Conservation (phyloP, 2,113 vertebrate genomes). For the Amazona vittata region DNA sequence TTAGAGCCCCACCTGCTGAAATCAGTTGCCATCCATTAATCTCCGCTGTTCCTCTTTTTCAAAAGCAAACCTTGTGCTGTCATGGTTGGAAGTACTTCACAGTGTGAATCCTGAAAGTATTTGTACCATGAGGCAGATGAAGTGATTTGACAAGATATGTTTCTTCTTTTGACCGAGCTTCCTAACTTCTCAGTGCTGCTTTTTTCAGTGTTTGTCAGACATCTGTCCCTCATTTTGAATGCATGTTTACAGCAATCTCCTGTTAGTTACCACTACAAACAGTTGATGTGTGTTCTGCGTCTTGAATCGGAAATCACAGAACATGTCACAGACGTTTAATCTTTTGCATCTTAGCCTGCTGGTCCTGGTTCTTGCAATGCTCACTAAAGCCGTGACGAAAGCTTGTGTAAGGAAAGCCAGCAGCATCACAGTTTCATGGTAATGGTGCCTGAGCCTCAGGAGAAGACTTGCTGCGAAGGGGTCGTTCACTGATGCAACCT, state of each 20-base stretch:
- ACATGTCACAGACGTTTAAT: not conserved
- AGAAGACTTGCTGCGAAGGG: not conserved
- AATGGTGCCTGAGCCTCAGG: not conserved
- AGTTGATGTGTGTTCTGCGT: not conserved
- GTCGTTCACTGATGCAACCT: not conserved
- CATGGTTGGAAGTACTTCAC: not conserved
- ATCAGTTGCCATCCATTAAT: not conserved
- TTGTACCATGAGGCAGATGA: not conserved
- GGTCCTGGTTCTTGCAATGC: not conserved
- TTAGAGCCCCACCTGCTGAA: not conserved
- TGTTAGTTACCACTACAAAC: not conserved
- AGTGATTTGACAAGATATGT: not conserved
- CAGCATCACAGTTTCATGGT: not conserved
- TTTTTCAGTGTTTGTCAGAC: not conserved
- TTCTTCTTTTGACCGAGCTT: not conserved
- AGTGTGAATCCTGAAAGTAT: not conserved
- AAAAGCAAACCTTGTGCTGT: not conserved
- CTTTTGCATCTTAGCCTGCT: not conserved
- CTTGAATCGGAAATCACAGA: not conserved
- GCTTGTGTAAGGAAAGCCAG: not conserved
- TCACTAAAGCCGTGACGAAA: not conserved
- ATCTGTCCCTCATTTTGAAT: not conserved
- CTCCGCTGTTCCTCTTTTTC: not conserved
- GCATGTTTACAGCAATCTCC: accelerated
- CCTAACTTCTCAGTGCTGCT: not conserved